Evolutionary conservation across 2,113 vertebrate genomes (phyloP).

Genomic region (Chionodraco myersi): DNA sequence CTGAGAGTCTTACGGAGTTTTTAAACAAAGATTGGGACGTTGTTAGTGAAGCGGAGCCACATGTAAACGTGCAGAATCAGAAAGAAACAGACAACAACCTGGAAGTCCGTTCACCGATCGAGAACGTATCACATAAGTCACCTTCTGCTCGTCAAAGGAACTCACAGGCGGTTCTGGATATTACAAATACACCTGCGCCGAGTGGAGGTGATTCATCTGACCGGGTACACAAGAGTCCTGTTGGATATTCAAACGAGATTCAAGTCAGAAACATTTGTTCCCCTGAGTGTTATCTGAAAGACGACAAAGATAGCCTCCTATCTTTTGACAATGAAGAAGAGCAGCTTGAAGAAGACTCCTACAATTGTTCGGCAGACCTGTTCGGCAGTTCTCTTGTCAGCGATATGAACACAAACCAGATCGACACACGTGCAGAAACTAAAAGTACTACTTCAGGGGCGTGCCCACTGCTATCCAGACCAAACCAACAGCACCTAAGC

Average conservation of each 20-base stretch:
- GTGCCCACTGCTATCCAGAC: not conserved
- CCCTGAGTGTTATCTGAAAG: not conserved
- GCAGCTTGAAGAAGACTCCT: conserved; percentile 43
- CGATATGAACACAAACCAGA: not conserved
- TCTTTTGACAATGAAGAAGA: conserved; percentile 25
- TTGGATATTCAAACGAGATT: not conserved
- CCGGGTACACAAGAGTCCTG: not conserved
- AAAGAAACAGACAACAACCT: not conserved
- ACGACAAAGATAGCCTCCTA: not conserved
- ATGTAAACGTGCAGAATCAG: not conserved
- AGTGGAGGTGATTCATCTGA: conserved; percentile 11
- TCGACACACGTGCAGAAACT: not conserved
- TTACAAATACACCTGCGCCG: conserved; percentile 15
- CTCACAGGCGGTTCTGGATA: conserved; percentile 13
- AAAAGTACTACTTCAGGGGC: not conserved
- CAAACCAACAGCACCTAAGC: not conserved
- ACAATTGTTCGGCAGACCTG: conserved; percentile 75
- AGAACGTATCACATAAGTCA: not conserved
- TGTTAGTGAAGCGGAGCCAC: conserved; percentile 2
- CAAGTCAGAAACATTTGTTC: not conserved
- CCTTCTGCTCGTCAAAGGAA: conserved; percentile 18
- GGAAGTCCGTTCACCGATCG: not conserved
- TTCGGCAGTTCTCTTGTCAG: conserved; percentile 49
- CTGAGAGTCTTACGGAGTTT: conserved; percentile 74
- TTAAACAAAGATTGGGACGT: conserved; percentile 34